phyloP scores from a whole-genome alignment of 2,797 vertebrate genomes.

The Spheniscus humboldti region DNA sequence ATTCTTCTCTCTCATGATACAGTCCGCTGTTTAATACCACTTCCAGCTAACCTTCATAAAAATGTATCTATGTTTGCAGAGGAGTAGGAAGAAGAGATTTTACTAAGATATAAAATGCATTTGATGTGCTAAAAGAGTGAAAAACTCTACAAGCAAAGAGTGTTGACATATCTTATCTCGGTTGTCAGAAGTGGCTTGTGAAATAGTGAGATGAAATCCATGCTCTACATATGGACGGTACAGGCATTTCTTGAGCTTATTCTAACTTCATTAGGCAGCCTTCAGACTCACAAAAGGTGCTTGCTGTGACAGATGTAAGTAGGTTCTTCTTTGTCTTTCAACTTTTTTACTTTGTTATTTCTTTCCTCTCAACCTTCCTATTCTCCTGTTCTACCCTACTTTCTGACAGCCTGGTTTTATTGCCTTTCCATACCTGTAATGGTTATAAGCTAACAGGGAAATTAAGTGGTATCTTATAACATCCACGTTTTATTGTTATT shows the following conservation, averaged over 20 bases:
- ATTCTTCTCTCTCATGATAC: neutral
- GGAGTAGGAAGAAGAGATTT: neutral
- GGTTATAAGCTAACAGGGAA: neutral
- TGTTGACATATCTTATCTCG: constrained; percentile 58
- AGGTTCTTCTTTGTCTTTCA: neutral
- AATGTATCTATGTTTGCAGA: neutral
- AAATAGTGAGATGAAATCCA: constrained; percentile 48
- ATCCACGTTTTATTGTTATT: neutral
- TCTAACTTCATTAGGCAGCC: neutral
- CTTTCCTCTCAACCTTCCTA: neutral
- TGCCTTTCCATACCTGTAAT: neutral
- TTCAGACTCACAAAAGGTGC: neutral
- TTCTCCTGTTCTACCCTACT: neutral
- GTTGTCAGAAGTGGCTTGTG: constrained; percentile 58
- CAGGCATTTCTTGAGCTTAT: constrained; percentile 14
- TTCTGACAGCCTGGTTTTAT: neutral
- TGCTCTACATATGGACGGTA: constrained; percentile 9
- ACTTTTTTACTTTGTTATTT: neutral
- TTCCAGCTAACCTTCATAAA: neutral
- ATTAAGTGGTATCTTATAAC: neutral
- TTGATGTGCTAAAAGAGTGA: constrained; percentile 38
- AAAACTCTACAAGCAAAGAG: constrained; percentile 27
- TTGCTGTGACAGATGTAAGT: neutral
- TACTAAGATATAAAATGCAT: neutral
- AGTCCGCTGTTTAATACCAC: neutral